Evolutionary conservation across 2,797 vertebrate species (phyloP).

Genomic region (Acrossocheilus fasciatus): DNA sequence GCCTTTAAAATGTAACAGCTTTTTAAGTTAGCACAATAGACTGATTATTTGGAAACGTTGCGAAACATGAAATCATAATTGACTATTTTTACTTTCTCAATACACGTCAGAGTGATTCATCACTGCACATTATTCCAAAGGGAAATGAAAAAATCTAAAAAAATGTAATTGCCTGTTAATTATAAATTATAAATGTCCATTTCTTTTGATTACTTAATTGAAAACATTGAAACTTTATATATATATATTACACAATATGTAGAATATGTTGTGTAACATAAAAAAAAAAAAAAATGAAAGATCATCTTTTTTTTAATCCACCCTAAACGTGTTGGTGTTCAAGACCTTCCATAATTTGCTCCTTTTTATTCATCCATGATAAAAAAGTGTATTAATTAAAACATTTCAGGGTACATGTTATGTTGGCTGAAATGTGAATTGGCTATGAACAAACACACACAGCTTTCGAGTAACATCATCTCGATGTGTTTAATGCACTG

Average conservation of each 20-base stretch:
- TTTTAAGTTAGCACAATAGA: not conserved
- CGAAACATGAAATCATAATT: conserved; percentile 4
- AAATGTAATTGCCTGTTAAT: not conserved
- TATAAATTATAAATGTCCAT: not conserved
- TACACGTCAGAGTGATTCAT: not conserved
- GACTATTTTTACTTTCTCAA: not conserved
- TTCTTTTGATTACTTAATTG: not conserved
- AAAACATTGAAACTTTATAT: not conserved
- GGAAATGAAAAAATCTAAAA: not conserved
- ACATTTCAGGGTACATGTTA: not conserved
- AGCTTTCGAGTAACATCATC: not conserved
- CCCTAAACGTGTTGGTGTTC: not conserved
- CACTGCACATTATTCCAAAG: not conserved
- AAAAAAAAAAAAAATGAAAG: no score
- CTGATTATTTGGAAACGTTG: not conserved
- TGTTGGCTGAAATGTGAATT: not conserved
- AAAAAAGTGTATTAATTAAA: not conserved
- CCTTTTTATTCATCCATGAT: not conserved
- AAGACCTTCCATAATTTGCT: not conserved
- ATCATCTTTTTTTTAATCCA: not conserved
- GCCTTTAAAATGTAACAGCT: conserved; percentile 1
- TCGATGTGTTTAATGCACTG: conserved; percentile 34
- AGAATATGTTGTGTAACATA: no score
- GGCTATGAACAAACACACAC: conserved; percentile 2
- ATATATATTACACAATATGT: no score